phyloP scores from a whole-genome alignment of 2,113 vertebrate genomes.

The Malurus elegans region DNA sequence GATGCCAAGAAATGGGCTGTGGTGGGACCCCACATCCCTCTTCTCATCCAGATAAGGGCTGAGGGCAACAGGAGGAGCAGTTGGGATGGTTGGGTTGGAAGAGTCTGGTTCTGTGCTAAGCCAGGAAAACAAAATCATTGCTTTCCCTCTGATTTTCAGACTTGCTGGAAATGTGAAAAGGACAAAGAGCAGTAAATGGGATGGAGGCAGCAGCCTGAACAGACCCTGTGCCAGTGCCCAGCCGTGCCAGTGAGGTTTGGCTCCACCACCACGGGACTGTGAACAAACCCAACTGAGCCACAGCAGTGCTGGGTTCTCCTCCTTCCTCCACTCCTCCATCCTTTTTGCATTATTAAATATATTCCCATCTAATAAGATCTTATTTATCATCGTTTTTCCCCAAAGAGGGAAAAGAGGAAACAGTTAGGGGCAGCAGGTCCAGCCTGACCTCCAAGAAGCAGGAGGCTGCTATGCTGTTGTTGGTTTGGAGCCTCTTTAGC shows the following conservation, averaged over 20 bases:
- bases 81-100: not conserved
- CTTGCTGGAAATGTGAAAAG: not conserved
- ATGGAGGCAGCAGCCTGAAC: not conserved
- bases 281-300: not conserved
- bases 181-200: not conserved
- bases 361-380: not conserved
- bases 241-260: accelerated
- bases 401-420: not conserved
- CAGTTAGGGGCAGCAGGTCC: not conserved
- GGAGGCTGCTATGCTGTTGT: not conserved
- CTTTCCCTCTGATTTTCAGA: not conserved
- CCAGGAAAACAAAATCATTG: not conserved
- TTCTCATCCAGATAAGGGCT: not conserved
- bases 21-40: not conserved
- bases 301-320: not conserved
- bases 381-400: not conserved
- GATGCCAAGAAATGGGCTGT: not conserved
- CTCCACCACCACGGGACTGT: accelerated
- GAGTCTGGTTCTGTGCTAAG: not conserved
- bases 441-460: not conserved
- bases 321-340: not conserved
- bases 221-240: not conserved
- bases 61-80: not conserved
- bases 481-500: not conserved
- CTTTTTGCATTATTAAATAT: not conserved